phyloP scores from a whole-genome alignment of 92 coral and sea anemone genomes.

The Virgularia gustaviana region DNA sequence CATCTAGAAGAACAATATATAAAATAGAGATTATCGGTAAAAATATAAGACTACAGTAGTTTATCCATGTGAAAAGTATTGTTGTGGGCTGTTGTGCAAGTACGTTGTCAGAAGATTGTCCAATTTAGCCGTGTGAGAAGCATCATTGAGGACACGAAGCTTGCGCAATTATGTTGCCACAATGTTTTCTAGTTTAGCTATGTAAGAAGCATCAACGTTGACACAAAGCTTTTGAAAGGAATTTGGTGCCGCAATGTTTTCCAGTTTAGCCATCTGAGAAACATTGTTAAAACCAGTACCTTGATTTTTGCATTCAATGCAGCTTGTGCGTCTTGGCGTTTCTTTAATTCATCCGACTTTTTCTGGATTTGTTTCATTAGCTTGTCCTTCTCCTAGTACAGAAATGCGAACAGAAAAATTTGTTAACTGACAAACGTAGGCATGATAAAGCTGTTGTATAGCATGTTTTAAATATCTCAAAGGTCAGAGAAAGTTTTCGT shows the following conservation, averaged over 20 bases:
- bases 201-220: not conserved
- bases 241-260: not conserved
- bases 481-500: not conserved
- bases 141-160: too few relatives aligned
- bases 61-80: not conserved
- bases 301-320: conserved; percentile 75
- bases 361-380: conserved; percentile 80
- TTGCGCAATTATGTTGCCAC: too few relatives aligned
- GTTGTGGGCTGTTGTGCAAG: too few relatives aligned
- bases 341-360: conserved; percentile 68
- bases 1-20: conserved; percentile 52
- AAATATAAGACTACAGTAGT: not conserved
- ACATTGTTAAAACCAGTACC: conserved; percentile 53
- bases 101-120: too few relatives aligned
- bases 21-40: not conserved
- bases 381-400: conserved; percentile 76
- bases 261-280: too few relatives aligned
- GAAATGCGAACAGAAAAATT: not conserved
- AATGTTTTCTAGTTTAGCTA: too few relatives aligned
- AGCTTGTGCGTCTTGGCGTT: conserved; percentile 82
- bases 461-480: not conserved
- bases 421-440: not conserved
- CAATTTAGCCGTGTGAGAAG: too few relatives aligned
- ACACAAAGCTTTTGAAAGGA: not conserved
- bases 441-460: not conserved